Evolutionary conservation across 2,888 invertebrate species (phyloP).

Genomic region (Sepiola atlantica): DNA sequence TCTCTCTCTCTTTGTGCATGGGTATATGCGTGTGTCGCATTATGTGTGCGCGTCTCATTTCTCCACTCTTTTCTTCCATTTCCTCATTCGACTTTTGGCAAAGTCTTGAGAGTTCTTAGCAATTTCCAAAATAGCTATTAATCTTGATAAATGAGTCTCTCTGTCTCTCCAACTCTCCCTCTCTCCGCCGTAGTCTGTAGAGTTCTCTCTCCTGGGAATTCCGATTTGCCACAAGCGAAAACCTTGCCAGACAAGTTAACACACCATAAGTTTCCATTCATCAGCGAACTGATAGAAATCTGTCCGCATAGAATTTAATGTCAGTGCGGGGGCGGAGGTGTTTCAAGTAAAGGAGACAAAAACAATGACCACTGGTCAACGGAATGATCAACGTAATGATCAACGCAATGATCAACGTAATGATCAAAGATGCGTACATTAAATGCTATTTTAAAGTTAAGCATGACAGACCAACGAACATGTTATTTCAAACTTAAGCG

Average conservation of each 20-base stretch:
- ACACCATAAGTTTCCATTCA: not conserved
- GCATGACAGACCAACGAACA: too few species aligned
- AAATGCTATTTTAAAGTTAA: too few species aligned
- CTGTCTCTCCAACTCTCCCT: too few species aligned
- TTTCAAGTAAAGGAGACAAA: too few species aligned
- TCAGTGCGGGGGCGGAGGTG: not conserved
- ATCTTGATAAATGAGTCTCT: not conserved
- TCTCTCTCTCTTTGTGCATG: not conserved
- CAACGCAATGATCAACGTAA: too few species aligned
- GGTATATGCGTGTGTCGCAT: not conserved
- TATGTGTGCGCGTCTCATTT: not conserved
- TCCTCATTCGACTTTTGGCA: not conserved
- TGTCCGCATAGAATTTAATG: not conserved
- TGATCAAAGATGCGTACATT: too few species aligned
- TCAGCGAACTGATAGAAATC: not conserved
- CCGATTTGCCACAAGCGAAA: not conserved
- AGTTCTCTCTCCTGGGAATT: slow-evolving; percentile 7
- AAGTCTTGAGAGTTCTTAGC: not conserved
- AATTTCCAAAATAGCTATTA: not conserved
- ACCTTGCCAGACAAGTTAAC: not conserved
- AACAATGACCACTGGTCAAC: too few species aligned
- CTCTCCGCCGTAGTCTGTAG: not conserved
- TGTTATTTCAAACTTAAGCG: too few species aligned
- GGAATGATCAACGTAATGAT: too few species aligned
- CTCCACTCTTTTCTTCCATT: not conserved